Evolutionary conservation across 2,113 vertebrate genomes (phyloP).

Genomic region (Vicugna pacos): DNA sequence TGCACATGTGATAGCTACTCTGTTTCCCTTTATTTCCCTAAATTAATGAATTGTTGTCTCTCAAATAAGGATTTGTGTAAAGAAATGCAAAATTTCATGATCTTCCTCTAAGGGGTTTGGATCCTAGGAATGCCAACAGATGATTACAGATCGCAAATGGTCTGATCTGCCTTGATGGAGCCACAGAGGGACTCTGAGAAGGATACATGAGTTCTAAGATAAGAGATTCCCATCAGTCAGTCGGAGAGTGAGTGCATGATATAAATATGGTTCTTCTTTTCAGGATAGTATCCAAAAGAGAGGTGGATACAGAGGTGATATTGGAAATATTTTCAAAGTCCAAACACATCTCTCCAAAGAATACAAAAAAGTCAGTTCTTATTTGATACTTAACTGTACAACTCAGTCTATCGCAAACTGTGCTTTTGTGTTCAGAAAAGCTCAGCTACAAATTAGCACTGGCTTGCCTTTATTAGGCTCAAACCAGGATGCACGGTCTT

Average conservation of each 20-base stretch:
- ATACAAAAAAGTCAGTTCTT: not conserved
- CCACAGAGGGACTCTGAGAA: not conserved
- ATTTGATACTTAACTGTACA: conserved; percentile 65
- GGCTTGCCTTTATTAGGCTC: conserved; percentile 45
- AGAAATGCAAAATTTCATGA: not conserved
- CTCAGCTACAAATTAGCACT: conserved; percentile 65
- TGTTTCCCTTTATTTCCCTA: not conserved
- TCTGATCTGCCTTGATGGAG: not conserved
- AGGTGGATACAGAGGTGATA: conserved; percentile 53
- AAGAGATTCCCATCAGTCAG: not conserved
- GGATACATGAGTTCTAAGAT: not conserved
- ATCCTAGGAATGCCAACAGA: conserved; percentile 1
- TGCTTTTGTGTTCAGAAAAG: conserved; percentile 63
- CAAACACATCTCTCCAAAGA: conserved; percentile 37
- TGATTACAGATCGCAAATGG: not conserved
- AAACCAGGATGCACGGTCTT: conserved; percentile 45
- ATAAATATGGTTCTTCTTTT: conserved; percentile 31
- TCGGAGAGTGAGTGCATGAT: not conserved
- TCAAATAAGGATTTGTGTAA: not conserved
- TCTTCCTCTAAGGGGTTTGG: conserved; percentile 28
- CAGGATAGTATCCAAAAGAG: not conserved
- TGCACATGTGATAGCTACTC: not conserved
- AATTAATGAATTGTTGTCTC: not conserved
- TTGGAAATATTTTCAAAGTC: conserved; percentile 63
- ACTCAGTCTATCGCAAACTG: conserved; percentile 43